Conservation (phyloP, 1,140 invertebrate genomes). For the Propsilocerus akamusi region DNA sequence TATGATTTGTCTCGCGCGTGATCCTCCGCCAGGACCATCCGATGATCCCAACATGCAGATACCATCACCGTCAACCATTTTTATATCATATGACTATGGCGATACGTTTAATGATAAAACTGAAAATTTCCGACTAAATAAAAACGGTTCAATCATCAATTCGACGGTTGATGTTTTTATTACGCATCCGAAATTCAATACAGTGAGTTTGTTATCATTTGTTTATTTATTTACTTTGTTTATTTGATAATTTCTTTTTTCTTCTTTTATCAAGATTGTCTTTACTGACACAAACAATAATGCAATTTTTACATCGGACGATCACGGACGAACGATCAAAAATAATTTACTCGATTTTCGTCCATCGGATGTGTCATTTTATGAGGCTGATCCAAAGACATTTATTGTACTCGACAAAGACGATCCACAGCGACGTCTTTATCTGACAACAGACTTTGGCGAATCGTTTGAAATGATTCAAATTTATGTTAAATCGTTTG, state of each 20-base stretch:
- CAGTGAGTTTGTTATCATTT: slow-evolving; percentile 33
- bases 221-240: not conserved
- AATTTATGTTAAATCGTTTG: slow-evolving; percentile 55
- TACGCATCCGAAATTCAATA: slow-evolving; percentile 57
- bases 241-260: slow-evolving; percentile 6
- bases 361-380: slow-evolving; percentile 56
- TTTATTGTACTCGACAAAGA: slow-evolving; percentile 53
- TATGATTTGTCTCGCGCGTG: slow-evolving; percentile 65
- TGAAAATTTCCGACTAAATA: slow-evolving; percentile 36
- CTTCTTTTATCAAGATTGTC: slow-evolving; percentile 44
- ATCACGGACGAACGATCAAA: slow-evolving; percentile 48
- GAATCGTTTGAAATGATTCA: slow-evolving; percentile 44
- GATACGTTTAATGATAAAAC: slow-evolving; percentile 57
- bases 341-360: slow-evolving; percentile 42
- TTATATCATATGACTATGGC: slow-evolving; percentile 75
- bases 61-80: slow-evolving; percentile 45
- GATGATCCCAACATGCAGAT: slow-evolving; percentile 15
- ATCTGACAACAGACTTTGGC: slow-evolving; percentile 56
- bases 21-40: slow-evolving; percentile 29
- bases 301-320: slow-evolving; percentile 51
- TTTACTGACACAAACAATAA: slow-evolving; percentile 65
- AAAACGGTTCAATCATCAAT: slow-evolving; percentile 25
- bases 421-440: slow-evolving; percentile 46
- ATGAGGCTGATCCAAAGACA: slow-evolving; percentile 39
- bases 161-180: slow-evolving; percentile 64